Base-by-base conservation (phyloP, 2,797 vertebrate species). In the Tolypeutes matacus region DNA sequence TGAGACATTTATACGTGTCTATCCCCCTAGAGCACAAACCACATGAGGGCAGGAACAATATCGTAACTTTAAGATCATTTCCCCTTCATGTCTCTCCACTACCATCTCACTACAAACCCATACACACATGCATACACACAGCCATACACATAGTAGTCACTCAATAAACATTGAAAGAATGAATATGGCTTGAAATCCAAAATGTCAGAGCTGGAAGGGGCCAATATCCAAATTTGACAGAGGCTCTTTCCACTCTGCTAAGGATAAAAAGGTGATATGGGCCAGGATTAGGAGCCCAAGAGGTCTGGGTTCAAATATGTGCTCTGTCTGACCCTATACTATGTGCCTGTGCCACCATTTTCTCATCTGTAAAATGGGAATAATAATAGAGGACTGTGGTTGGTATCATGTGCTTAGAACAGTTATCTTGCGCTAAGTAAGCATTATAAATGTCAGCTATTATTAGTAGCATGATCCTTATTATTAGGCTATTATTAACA, bases 321-420 rank as follows among this genome's bases (percentile, higher is more conserved):
- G 60, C 42, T 39, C 42, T 39, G 39, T 89, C 39, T 72, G 20
- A 69, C 29, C 21, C n/a, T 36, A 34, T 17, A 60, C 36, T 96
- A 15, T 91, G 53, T 85, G 51, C 21, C 42, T 85, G 23, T 53
- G 78, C 62, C 34, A 11, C 23, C 7, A 11, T 46, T 78, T 81
- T 60, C 58, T 95, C 75, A 9, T 76, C 65, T 91, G 70, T 73
- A 89, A 92, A 53, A 69, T 42, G 15, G 39, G 34, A 64, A 80
- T n/a, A 78, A 83, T 56, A 76, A 84, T 25, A 62, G 75, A 75
- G 18, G 25, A 85, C 58, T 42, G 10, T 60, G 6, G 12, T 89
- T 20, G 36, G n/a, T 58, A 11, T 10, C 25, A 76, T 56, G 36
- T 60, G 15, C 29, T 82, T 86, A 29, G 10, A 36, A 89, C 15